A percentile compares a stretch with the other conserved stretches of the same genome.
These are phyloP conservation scores for Nemoura dubitans DNA, from an alignment of 2,888 invertebrate species.

Conservation along the genomic window DNA sequence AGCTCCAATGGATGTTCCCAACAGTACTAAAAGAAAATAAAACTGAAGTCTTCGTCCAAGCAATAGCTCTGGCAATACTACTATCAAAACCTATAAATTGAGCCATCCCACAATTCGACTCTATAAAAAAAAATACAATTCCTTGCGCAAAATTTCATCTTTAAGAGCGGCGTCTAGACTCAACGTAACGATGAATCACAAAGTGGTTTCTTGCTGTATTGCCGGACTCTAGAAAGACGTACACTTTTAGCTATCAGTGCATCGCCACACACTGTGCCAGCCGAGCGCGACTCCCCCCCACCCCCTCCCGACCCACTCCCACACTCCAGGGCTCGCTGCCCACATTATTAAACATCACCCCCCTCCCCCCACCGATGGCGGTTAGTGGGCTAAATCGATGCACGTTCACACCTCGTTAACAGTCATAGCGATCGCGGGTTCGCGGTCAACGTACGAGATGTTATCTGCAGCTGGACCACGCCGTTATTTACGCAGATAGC, in stretches of 20 bases:
- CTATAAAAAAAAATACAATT: neutral
- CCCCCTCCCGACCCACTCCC: too few species aligned
- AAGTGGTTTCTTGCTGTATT: conserved; percentile 2
- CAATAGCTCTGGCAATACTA: too few species aligned
- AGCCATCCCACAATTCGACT: neutral
- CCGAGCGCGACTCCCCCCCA: neutral
- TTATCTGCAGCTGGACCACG: neutral
- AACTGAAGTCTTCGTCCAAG: too few species aligned
- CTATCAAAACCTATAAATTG: too few species aligned
- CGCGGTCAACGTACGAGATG: neutral
- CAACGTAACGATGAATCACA: neutral
- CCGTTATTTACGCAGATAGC: neutral
- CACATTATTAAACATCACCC: neutral
- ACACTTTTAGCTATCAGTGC: neutral
- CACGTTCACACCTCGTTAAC: neutral
- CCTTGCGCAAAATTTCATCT: neutral
- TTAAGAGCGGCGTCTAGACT: neutral
- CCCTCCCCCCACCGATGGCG: neutral
- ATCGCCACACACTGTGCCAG: neutral
- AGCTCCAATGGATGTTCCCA: too few species aligned
- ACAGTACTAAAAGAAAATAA: too few species aligned
- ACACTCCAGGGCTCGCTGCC: too few species aligned
- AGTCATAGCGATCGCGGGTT: neutral
- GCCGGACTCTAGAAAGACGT: neutral
- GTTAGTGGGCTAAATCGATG: conserved; percentile 12